Evolutionary conservation across 2,797 vertebrate species (phyloP).

Genomic region (Taeniopygia guttata): DNA sequence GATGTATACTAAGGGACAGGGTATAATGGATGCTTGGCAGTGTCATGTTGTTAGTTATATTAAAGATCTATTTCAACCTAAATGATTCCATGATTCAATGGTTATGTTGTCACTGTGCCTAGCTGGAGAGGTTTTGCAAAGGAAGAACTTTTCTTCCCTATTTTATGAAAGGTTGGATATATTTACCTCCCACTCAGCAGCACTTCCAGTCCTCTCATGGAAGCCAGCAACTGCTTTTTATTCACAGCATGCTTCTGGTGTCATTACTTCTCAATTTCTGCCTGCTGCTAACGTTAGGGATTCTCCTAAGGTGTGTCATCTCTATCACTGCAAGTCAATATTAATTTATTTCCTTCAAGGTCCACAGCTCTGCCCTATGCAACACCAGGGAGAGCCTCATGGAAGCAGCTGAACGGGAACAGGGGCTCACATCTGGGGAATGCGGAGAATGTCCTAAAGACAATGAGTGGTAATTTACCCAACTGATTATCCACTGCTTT

Average conservation of each 20-base stretch:
- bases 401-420: not conserved
- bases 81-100: not conserved
- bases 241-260: slow-evolving; percentile 18
- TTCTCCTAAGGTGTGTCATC: slow-evolving; percentile 2
- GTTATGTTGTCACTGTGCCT: not conserved
- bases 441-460: not conserved
- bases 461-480: slow-evolving; percentile 37
- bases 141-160: not conserved
- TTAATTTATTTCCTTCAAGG: slow-evolving; percentile 61
- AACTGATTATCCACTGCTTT: slow-evolving; percentile 39
- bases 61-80: not conserved
- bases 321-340: slow-evolving; percentile 28
- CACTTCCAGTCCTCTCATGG: not conserved
- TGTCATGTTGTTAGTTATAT: not conserved
- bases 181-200: not conserved
- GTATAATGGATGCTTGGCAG: too few species aligned
- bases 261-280: slow-evolving; percentile 54
- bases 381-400: not conserved
- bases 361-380: not conserved
- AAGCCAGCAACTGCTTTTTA: slow-evolving; percentile 17
- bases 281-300: slow-evolving; percentile 26
- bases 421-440: not conserved
- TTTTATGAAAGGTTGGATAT: not conserved
- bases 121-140: not conserved
- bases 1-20: not conserved